Conservation (phyloP, 2,113 vertebrate genomes). For the Heloderma charlesbogerti region DNA sequence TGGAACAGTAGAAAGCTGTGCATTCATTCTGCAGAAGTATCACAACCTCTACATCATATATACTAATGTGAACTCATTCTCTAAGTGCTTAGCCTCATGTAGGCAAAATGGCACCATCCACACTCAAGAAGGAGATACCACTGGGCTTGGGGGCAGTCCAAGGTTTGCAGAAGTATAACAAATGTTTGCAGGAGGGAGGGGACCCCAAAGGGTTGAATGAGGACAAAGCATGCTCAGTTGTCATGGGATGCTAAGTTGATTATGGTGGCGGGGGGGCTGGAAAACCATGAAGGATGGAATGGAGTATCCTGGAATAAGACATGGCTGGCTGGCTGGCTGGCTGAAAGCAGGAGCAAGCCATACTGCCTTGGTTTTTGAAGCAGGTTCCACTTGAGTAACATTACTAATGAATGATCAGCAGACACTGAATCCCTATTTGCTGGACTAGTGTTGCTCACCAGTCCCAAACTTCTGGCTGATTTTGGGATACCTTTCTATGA, state of each 20-base stretch:
- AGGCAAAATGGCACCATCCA: not conserved
- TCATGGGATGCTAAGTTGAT: not conserved
- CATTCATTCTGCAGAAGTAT: not conserved
- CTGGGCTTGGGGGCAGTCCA: not conserved
- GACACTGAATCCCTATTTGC: not conserved
- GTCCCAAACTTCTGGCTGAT: not conserved
- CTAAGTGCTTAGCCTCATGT: not conserved
- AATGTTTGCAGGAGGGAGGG: not conserved
- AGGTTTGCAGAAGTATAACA: not conserved
- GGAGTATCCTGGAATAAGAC: not conserved
- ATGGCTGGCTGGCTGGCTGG: not conserved
- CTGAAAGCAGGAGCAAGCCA: not conserved
- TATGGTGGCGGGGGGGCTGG: not conserved
- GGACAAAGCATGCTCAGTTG: not conserved
- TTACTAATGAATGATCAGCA: too few relatives aligned
- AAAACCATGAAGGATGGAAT: not conserved
- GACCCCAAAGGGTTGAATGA: not conserved
- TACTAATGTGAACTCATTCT: not conserved
- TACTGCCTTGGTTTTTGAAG: not conserved
- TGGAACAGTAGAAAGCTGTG: not conserved
- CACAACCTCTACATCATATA: not conserved
- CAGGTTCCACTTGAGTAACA: not conserved
- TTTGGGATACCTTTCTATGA: not conserved
- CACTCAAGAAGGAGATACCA: not conserved
- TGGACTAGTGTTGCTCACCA: not conserved